Base-by-base conservation (phyloP, 2,113 vertebrate species). In the Philantomba maxwellii region DNA sequence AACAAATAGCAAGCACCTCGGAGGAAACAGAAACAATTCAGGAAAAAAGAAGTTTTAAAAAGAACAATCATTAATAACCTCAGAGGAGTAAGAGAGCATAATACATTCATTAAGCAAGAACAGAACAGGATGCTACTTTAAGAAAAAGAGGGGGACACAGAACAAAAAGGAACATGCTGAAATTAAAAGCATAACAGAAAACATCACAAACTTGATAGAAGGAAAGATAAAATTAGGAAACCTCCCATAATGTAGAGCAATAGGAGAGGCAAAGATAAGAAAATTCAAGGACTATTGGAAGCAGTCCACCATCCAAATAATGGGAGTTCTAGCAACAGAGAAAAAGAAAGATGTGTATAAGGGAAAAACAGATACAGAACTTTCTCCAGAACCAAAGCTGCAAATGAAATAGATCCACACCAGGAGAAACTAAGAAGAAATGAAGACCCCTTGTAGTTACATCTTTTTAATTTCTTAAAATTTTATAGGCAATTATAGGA, bases 41-140 rank as follows among this genome's bases (percentile, higher is more conserved):
- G 82, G 91, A 39, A 87, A 75, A 95, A 80, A 53, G n/a, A 64
- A 64, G 77, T 43, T 81, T 70, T 51, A 21, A 62, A 89, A 53
- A 89, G 80, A 86, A 73, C 15, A 62, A 73, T 89, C 70, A 81
- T 73, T 82, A 86, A 92, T 92, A 93, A 93, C 89, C 86, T 86
- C 51, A 28, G 58, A 80, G 93, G 60, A 70, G 60, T 73, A 55
- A 85, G 89, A 87, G n/a, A 55, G 57, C 55, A 39, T 47, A 84
- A 78, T 77, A 93, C 0, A 11, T 80, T 96, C 80, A 62, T 89
- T 93, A 81, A 85, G 75, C 82, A 95, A 60, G 89, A 85, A 60
- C 11, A 73, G 43, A 88, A 81, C 58, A 81, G 64, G 57, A 60
- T 85, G 43, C 12, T 80, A 36, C 49, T 55, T 49, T 47, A n/a